Conservation (phyloP, 2,888 invertebrate species). For the Mythimna impura region DNA sequence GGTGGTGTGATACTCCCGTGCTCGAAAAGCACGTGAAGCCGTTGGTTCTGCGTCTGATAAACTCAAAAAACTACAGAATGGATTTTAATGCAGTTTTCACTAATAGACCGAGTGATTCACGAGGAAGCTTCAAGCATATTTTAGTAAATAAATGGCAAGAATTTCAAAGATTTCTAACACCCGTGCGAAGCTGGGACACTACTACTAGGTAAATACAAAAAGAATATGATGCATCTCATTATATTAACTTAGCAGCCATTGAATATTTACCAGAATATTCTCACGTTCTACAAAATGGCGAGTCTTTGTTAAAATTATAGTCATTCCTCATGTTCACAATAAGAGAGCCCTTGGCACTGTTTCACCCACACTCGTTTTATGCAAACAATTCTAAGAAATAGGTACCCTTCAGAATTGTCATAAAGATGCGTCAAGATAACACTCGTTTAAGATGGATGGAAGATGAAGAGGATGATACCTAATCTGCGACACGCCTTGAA, state of each 20-base stretch:
- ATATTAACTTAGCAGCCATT: background rate
- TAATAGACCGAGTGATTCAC: no score
- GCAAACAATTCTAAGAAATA: constrained; percentile 66
- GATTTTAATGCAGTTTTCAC: no score
- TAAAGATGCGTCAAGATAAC: constrained; percentile 68
- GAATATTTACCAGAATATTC: constrained; percentile 17
- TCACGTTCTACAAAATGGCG: constrained; percentile 30
- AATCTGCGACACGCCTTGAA: constrained; percentile 69
- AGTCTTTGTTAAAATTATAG: constrained; percentile 29
- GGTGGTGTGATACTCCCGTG: no score
- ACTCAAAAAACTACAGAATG: no score
- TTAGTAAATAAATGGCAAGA: no score
- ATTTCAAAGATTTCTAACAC: no score
- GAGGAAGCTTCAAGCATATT: no score
- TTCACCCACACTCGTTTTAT: constrained; percentile 54
- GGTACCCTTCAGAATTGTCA: constrained; percentile 60
- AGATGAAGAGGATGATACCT: constrained; percentile 62
- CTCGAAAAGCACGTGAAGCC: no score
- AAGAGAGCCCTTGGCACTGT: constrained; percentile 48
- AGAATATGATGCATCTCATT: background rate
- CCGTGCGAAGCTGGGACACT: no score
- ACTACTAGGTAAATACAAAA: background rate
- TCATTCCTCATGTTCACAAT: constrained; percentile 42
- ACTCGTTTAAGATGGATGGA: constrained; percentile 66
- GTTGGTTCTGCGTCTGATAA: no score